Evolutionary conservation across 2,113 vertebrate genomes (phyloP), one percentile per base, ranked within the genome.

Genomic region (Willisornis vidua): DNA sequence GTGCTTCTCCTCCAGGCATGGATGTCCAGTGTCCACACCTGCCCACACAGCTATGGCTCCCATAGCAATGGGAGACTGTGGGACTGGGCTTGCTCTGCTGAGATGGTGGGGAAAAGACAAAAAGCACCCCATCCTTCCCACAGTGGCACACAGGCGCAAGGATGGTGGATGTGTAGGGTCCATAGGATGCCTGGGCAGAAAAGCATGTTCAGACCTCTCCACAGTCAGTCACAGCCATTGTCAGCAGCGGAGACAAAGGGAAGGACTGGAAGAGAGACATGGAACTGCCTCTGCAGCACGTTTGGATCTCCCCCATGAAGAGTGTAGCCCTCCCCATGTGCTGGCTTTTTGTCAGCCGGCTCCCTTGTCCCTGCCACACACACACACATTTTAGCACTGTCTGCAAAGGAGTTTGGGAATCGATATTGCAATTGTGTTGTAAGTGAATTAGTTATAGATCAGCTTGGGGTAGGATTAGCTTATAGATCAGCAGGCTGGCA

Each of bases 391-490:
- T 94, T 93, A 95, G 92, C 92, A 74, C 93, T 96, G 96, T 96
- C 97, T 97, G 95, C 95, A 96, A 95, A 97, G 94, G 96, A 95
- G 96, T 96, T 96, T 94, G 94, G 94, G 95, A 97, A 97, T 97
- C 97, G 52, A 97, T 97, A 97, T 88, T 83, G 97, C 97, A 97
- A 96, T 97, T 96, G 97, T 97, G 97, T 97, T 94, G 95, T 97
- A 97, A 97, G 97, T 92, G 97, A 97, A 97, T 97, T 97, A 97
- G 96, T 97, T 97, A 97, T 97, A 97, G 97, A 97, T 97, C 97
- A 97, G 97, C 94, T 96, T 83, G 94, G 94, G 93, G 93, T 91
- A 93, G 97, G 96, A 96, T 96, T 96, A 96, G 96, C 94, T 97
- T 96, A 96, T 97, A 96, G 97, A 97, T 97, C 97, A 97, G 95